These are phyloP conservation scores for Atethmia centrago DNA, from an alignment of 2,888 invertebrate species.

Conservation along the genomic window DNA sequence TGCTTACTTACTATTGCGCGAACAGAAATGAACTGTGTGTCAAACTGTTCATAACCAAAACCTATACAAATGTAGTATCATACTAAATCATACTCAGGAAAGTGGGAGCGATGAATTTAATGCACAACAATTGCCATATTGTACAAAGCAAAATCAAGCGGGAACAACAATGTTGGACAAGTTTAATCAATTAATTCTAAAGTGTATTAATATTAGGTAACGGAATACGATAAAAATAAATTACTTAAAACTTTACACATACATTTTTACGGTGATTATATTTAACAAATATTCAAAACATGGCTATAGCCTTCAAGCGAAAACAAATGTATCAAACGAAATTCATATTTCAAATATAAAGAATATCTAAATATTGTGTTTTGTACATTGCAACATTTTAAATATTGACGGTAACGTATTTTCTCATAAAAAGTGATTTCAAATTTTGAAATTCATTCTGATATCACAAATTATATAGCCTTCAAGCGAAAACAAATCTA, in stretches of 20 bases:
- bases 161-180: slow-evolving; percentile 39
- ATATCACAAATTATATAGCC: no score
- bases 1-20: slow-evolving; percentile 51
- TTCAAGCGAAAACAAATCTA: slow-evolving; percentile 53
- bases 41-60: slow-evolving; percentile 27
- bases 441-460: slow-evolving; percentile 65
- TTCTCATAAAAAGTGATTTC: slow-evolving; percentile 58
- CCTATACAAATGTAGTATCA: slow-evolving; percentile 9
- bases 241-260: slow-evolving; percentile 59
- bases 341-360: slow-evolving; percentile 46
- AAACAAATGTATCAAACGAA: slow-evolving; percentile 49
- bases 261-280: slow-evolving; percentile 52
- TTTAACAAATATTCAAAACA: slow-evolving; percentile 61
- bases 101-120: slow-evolving; percentile 29
- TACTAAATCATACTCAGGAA: slow-evolving; percentile 17
- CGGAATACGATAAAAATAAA: slow-evolving; percentile 62
- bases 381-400: slow-evolving; percentile 70
- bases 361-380: slow-evolving; percentile 58
- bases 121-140: slow-evolving; percentile 39
- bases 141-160: slow-evolving; percentile 49
- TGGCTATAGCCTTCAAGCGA: slow-evolving; percentile 62
- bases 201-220: slow-evolving; percentile 59
- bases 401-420: slow-evolving; percentile 68
- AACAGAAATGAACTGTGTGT: slow-evolving; percentile 45
- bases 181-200: slow-evolving; percentile 47